Evolutionary conservation across 2,888 invertebrate genomes (phyloP).

Genomic region (Platynereis dumerilii): DNA sequence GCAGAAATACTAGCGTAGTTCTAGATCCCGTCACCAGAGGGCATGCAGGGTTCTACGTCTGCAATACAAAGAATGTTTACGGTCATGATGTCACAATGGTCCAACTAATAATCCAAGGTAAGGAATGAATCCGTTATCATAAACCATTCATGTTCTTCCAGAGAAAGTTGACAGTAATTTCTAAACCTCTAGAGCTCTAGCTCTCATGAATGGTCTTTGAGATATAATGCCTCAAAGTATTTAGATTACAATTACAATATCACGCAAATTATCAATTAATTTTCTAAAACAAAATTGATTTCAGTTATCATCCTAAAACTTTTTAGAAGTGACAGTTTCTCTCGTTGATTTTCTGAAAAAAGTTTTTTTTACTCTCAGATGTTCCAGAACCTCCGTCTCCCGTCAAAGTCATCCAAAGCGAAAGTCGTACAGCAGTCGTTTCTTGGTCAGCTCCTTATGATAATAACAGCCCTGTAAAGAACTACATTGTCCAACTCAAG

Average conservation of each 20-base stretch:
- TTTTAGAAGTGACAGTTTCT: too few relatives aligned
- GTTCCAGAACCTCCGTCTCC: constrained; percentile 89
- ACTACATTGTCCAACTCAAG: constrained; percentile 89
- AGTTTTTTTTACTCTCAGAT: constrained; percentile 68
- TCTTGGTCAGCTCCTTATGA: constrained; percentile 84
- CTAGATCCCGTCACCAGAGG: constrained; percentile 84
- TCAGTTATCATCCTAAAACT: too few relatives aligned
- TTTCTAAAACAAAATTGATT: too few relatives aligned
- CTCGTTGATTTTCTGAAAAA: too few relatives aligned
- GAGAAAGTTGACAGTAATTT: too few relatives aligned
- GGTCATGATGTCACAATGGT: constrained; percentile 91
- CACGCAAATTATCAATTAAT: too few relatives aligned
- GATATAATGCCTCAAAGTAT: too few relatives aligned
- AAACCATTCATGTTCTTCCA: too few relatives aligned
- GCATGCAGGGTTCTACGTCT: constrained; percentile 88
- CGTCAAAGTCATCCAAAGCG: constrained; percentile 82
- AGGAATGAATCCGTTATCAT: too few relatives aligned
- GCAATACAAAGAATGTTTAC: constrained; percentile 86
- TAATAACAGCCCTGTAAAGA: constrained; percentile 80
- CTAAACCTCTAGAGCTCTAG: too few relatives aligned
- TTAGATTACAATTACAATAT: too few relatives aligned
- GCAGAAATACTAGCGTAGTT: constrained; percentile 77
- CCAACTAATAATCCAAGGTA: constrained; percentile 88
- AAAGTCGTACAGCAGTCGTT: constrained; percentile 82
- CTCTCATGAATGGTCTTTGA: too few relatives aligned